Conservation (phyloP, 2,888 invertebrate species). For the Drosophila borealis region DNA sequence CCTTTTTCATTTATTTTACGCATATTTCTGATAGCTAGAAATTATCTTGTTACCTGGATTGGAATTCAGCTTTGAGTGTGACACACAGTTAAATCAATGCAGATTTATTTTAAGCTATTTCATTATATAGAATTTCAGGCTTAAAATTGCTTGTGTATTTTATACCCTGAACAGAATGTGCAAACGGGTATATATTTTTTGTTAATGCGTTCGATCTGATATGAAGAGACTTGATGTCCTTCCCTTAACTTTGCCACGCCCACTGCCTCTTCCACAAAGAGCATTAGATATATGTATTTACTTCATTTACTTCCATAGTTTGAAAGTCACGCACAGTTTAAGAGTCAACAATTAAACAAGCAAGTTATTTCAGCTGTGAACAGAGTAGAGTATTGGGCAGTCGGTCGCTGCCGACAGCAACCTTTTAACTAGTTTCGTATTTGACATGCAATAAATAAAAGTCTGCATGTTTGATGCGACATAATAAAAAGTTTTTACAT, state of each 20-base stretch:
- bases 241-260: neutral
- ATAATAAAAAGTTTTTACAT: slow-evolving; percentile 1
- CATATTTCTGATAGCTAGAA: neutral
- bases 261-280: neutral
- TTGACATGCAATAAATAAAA: neutral
- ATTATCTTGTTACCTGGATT: slow-evolving; percentile 13
- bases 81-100: slow-evolving; percentile 16
- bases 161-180: neutral
- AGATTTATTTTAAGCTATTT: slow-evolving; percentile 33
- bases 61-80: neutral
- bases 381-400: no score
- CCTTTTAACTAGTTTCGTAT: no score
- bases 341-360: no score
- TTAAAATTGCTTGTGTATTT: neutral
- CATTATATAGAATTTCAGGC: slow-evolving; percentile 21
- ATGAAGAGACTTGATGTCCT: no score
- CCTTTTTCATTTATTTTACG: slow-evolving; percentile 17
- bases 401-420: no score
- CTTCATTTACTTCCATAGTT: no score
- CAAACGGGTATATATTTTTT: neutral
- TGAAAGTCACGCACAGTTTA: no score
- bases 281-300: no score
- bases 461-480: neutral
- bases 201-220: no score
- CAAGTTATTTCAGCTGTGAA: no score